Conservation (phyloP, 2,797 vertebrate genomes). For the Diplodus puntazzo region DNA sequence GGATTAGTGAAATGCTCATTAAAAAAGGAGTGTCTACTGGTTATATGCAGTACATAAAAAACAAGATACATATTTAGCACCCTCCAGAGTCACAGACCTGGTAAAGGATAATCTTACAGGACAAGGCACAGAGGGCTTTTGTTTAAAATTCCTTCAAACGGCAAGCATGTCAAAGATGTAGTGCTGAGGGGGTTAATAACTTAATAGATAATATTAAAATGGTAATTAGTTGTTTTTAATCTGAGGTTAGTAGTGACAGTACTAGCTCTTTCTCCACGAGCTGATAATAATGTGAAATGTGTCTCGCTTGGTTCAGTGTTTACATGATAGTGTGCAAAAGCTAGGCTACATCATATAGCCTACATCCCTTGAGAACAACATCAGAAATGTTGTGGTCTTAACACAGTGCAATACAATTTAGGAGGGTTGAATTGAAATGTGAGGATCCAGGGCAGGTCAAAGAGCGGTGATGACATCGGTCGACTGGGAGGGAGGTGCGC, state of each 20-base stretch:
- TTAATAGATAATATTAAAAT: slow-evolving; percentile 52
- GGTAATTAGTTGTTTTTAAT: slow-evolving; percentile 47
- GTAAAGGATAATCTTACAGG: slow-evolving; percentile 28
- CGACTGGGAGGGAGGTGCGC: slow-evolving; percentile 56
- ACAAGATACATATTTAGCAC: slow-evolving; percentile 14
- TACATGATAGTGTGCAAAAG: slow-evolving; percentile 46
- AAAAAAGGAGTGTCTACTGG: slow-evolving; percentile 28
- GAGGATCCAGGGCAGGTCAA: slow-evolving; percentile 50
- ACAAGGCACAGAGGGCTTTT: slow-evolving; percentile 48
- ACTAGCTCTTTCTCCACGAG: not conserved
- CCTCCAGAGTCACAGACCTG: slow-evolving; percentile 35
- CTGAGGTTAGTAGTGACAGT: slow-evolving; percentile 17
- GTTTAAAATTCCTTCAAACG: slow-evolving; percentile 31
- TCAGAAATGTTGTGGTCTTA: slow-evolving; percentile 20
- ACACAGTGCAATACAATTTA: slow-evolving; percentile 32
- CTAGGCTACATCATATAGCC: slow-evolving; percentile 43
- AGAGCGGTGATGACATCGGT: slow-evolving; percentile 38
- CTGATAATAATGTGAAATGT: slow-evolving; percentile 27
- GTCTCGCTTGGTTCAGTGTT: slow-evolving; percentile 14
- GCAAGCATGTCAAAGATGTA: slow-evolving; percentile 36
- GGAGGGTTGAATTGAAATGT: slow-evolving; percentile 56
- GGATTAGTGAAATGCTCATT: slow-evolving; percentile 44
- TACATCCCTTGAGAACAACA: slow-evolving; percentile 33
- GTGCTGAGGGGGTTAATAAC: slow-evolving; percentile 52
- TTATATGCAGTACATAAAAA: slow-evolving; percentile 28